Conservation (phyloP, 2,113 vertebrate genomes). For the Protomyctophum bolini region DNA sequence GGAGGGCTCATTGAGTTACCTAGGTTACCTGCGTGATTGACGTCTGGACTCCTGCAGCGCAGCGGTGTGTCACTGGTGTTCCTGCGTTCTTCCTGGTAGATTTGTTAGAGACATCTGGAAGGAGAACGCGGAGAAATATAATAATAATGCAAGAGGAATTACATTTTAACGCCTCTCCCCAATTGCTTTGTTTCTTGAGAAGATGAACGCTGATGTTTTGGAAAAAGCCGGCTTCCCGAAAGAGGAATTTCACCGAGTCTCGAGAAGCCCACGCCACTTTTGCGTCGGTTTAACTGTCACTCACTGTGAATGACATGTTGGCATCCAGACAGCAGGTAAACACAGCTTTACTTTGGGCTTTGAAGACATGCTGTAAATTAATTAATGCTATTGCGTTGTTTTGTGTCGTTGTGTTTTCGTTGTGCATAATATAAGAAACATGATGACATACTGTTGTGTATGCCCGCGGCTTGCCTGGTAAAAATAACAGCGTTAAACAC, state of each 20-base stretch:
- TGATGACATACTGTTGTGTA: too few relatives aligned
- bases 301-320: conserved; percentile 31
- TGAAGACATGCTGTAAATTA: neutral
- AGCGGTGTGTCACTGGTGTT: conserved; percentile 69
- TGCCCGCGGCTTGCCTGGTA: too few relatives aligned
- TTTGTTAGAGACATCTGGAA: conserved; percentile 56
- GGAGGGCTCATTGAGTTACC: conserved; percentile 54
- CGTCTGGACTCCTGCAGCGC: conserved; percentile 73
- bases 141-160: conserved; percentile 44
- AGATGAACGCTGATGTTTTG: conserved; percentile 56
- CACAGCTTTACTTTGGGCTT: neutral
- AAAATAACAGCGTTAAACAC: too few relatives aligned
- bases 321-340: conserved; percentile 25
- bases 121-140: conserved; percentile 25
- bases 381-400: neutral
- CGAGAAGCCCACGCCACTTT: conserved; percentile 53
- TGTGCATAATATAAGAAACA: too few relatives aligned
- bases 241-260: conserved; percentile 47
- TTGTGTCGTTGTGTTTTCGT: conserved; percentile 7
- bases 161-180: conserved; percentile 29
- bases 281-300: conserved; percentile 39
- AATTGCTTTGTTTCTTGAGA: conserved; percentile 28
- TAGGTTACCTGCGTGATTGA: conserved; percentile 74
- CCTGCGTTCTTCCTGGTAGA: conserved; percentile 38
- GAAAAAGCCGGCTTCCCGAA: conserved; percentile 57